Evolutionary conservation across 2,113 vertebrate species (phyloP).

Genomic region (Dicentrarchus labrax): DNA sequence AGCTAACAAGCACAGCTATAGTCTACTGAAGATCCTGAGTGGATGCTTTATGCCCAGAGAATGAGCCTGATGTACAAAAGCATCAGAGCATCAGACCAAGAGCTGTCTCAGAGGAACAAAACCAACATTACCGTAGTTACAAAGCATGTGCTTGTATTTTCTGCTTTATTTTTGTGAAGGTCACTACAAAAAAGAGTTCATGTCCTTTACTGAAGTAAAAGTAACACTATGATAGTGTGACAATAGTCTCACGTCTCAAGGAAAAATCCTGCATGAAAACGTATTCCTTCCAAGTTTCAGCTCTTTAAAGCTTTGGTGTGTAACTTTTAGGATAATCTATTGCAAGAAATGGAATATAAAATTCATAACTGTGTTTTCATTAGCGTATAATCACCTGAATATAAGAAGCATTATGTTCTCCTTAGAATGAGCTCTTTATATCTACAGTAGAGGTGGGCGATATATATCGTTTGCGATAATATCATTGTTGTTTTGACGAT

Average conservation of each 20-base stretch:
- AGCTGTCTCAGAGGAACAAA: constrained; percentile 29
- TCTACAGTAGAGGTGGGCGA: no score
- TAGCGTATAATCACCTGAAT: no score
- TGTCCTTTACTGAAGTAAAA: constrained; percentile 1
- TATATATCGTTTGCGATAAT: no score
- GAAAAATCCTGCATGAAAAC: background rate
- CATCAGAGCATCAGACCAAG: constrained; percentile 28
- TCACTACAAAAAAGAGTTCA: constrained; percentile 5
- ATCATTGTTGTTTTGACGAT: no score
- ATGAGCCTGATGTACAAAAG: constrained; percentile 42
- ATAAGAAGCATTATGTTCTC: no score
- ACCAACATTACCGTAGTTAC: constrained; percentile 25
- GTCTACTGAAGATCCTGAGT: constrained; percentile 33
- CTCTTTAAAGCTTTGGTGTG: background rate
- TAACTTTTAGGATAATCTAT: no score
- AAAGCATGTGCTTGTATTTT: constrained; percentile 25
- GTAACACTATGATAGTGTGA: background rate
- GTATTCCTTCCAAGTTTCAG: background rate
- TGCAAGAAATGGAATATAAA: no score
- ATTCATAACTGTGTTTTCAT: no score
- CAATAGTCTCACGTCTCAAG: background rate
- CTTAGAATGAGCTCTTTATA: no score
- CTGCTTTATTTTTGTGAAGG: constrained; percentile 33
- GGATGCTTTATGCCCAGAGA: constrained; percentile 24
- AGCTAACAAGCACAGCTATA: constrained; percentile 55